Evolutionary conservation across 2,797 vertebrate genomes (phyloP), one percentile per base, ranked within the genome.

Genomic region (Thaleichthys pacificus): DNA sequence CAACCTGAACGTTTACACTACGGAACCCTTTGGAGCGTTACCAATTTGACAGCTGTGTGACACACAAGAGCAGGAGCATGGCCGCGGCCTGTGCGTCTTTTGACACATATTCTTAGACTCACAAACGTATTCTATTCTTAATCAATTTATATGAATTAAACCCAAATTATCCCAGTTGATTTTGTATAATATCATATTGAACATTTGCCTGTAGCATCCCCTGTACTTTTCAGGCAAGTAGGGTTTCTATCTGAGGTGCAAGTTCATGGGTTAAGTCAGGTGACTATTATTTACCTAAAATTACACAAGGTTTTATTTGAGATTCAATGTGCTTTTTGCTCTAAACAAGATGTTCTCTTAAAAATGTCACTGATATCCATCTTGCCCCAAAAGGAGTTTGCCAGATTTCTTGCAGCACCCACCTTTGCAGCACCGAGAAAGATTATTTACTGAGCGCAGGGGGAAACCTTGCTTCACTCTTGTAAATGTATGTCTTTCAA

Each of bases 401-500:
- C 42, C 68, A 68, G 38, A 51, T 72, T 51, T 11, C 85, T 42
- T 76, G 75, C 83, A 56, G 51, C 4, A 56, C 17, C 71, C 82
- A 72, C 76, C 77, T 77, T 78, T 86, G 82, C 88, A 79, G 88
- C 87, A 87, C 80, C 78, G 72, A 81, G 80, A 85, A 66, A 74
- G 75, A 87, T 82, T 70, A 88, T 89, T 88, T 88, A 78, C 49
- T 67, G 77, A 77, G 82, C 83, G 85, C 80, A 68, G 32, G 82
- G 82, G 86, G 84, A 90, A 87, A 83, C 75, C 80, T 81, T 61
- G 73, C 83, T 84, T 89, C 86, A 84, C 81, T 86, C 77, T 77
- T 75, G 85, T 88, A 90, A 89, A 90, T 83, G 84, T 85, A 74
- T 73, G 77, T 86, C 85, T 91, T 91, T 89, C 85, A 91, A 90